These are phyloP conservation scores for Osedax frankpressi DNA, from an alignment of 2,888 invertebrate species.

Conservation along the genomic window DNA sequence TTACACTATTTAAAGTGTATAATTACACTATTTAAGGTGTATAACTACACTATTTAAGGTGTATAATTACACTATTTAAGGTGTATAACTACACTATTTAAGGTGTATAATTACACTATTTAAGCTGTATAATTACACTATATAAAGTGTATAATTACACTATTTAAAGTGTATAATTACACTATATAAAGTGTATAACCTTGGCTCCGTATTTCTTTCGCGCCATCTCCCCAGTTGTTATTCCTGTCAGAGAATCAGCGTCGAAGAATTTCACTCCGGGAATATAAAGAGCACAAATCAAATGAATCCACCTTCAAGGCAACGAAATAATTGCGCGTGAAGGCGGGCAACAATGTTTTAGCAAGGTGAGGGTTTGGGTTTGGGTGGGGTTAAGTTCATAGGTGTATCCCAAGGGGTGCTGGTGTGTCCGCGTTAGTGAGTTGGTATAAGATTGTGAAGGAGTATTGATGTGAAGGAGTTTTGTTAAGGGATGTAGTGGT, in stretches of 20 bases:
- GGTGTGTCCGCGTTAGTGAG: neutral
- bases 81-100: no score
- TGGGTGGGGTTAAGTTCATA: neutral
- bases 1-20: no score
- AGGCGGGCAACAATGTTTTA: neutral
- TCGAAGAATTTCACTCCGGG: slow-evolving; percentile 94
- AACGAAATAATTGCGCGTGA: neutral
- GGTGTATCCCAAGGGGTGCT: neutral
- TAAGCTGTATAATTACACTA: no score
- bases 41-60: no score
- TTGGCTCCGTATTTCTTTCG: slow-evolving; percentile 90
- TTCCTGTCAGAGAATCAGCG: slow-evolving; percentile 59
- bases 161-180: no score
- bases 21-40: no score
- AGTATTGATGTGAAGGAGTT: neutral
- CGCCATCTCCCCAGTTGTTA: slow-evolving; percentile 92
- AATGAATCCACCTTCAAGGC: slow-evolving; percentile 68
- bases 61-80: no score
- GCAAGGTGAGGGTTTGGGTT: neutral
- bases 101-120: no score
- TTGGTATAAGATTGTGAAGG: neutral
- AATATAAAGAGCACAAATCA: slow-evolving; percentile 91
- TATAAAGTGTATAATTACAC: no score
- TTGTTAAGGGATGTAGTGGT: no score
- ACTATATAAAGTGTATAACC: no score